These are phyloP conservation scores for Fregetta grallaria DNA, from an alignment of 2,113 vertebrate genomes.

Conservation along the genomic window DNA sequence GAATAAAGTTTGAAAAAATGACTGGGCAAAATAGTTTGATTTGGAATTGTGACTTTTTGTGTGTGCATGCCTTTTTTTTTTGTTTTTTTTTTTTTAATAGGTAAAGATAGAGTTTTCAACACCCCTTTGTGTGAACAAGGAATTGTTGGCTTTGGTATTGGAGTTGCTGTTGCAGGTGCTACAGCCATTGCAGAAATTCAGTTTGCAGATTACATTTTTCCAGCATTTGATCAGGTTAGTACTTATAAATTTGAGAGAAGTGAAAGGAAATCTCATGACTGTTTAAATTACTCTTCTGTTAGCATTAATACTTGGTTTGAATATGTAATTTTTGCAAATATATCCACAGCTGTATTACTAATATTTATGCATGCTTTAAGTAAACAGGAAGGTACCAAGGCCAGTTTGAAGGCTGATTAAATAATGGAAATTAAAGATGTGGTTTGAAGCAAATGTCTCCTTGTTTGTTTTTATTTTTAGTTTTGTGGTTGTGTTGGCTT, in stretches of 20 bases:
- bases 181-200: conserved; percentile 98
- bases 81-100: conserved; percentile 61
- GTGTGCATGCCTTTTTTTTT: too few species aligned
- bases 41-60: too few species aligned
- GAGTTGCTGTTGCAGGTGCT: conserved; percentile 88
- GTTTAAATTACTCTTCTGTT: background rate
- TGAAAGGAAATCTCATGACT: background rate
- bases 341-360: background rate
- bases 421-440: conserved; percentile 6
- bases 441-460: background rate
- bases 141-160: conserved; percentile 98
- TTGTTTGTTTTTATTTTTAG: background rate
- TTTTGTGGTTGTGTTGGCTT: conserved; percentile 10
- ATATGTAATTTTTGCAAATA: background rate
- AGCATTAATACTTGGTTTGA: background rate
- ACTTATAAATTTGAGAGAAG: background rate
- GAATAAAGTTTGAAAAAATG: too few species aligned
- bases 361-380: conserved; percentile 3
- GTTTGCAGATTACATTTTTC: conserved; percentile 98
- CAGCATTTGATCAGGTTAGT: conserved; percentile 97
- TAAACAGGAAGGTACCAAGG: background rate
- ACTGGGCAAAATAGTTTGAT: too few species aligned
- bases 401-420: background rate
- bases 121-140: conserved; percentile 98
- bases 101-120: conserved; percentile 97